Evolutionary conservation across 2,113 vertebrate species (phyloP).

Genomic region (Neomonachus schauinslandi): DNA sequence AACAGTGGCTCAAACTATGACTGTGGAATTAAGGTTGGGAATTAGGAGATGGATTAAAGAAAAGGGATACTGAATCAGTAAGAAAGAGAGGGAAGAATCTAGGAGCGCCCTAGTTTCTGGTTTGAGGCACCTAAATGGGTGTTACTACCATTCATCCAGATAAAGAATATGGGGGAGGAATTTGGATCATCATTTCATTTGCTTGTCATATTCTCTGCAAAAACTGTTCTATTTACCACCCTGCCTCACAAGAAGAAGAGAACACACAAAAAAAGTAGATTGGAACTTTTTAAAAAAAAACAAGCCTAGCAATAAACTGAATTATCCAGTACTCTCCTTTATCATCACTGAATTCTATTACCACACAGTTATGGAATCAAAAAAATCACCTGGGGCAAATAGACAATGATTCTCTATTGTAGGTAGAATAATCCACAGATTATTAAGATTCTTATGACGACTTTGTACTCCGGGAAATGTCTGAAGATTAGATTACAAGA

Average conservation of each 20-base stretch:
- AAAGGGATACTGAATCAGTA: constrained; percentile 12
- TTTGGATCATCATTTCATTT: constrained; percentile 14
- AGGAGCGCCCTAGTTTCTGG: neutral
- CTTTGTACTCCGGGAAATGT: constrained; percentile 14
- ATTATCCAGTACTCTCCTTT: constrained; percentile 22
- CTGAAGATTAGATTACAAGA: constrained; percentile 47
- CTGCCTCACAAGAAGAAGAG: neutral
- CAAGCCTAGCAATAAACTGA: neutral
- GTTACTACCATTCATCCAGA: constrained; percentile 12
- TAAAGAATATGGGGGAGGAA: constrained; percentile 25
- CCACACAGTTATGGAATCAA: neutral
- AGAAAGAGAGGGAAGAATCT: constrained; percentile 14
- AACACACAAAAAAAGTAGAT: constrained; percentile 8
- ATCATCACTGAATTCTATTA: constrained; percentile 51
- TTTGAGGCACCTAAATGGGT: neutral
- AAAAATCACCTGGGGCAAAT: constrained; percentile 6
- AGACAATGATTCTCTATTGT: constrained; percentile 45
- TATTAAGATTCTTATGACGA: constrained; percentile 38
- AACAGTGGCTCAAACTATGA: neutral
- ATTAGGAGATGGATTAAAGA: neutral
- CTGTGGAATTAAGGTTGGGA: neutral
- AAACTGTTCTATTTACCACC: constrained; percentile 18
- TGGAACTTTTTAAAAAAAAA: neutral
- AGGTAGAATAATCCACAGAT: neutral
- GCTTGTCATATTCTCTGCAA: constrained; percentile 43